Conservation (phyloP, 1,140 invertebrate species). For the Caerostris darwini region DNA sequence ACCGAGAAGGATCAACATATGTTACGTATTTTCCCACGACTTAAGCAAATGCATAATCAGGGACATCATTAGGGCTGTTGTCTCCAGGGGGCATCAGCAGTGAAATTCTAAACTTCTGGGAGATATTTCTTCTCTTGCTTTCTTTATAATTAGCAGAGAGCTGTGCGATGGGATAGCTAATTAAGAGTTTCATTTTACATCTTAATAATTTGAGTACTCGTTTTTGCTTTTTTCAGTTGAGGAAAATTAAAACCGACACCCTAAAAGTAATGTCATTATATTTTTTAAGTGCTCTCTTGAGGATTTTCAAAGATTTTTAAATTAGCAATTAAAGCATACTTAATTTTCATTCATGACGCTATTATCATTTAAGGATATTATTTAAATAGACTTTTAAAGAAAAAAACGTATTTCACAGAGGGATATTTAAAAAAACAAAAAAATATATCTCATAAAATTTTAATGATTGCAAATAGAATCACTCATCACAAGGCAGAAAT, state of each 20-base stretch:
- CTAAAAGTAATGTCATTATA: neutral
- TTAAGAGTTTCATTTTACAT: slow-evolving; percentile 23
- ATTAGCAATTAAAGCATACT: neutral
- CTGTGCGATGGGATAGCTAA: slow-evolving; percentile 5
- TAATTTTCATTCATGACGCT: neutral
- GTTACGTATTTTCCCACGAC: too few species aligned
- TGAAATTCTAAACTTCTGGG: slow-evolving; percentile 14
- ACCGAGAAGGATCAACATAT: neutral
- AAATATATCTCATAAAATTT: too few species aligned
- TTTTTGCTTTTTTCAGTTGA: neutral
- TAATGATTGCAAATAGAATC: too few species aligned
- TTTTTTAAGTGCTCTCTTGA: neutral
- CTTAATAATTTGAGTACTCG: slow-evolving; percentile 11
- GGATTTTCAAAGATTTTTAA: neutral
- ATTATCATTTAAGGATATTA: too few species aligned
- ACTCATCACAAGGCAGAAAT: too few species aligned
- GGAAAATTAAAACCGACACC: neutral
- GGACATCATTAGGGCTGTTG: slow-evolving; percentile 22
- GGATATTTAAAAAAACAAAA: too few species aligned
- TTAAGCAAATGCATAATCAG: slow-evolving; percentile 6
- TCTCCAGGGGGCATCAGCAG: slow-evolving; percentile 2
- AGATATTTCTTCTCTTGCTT: neutral
- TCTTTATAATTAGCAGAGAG: slow-evolving; percentile 8
- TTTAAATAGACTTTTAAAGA: too few species aligned
- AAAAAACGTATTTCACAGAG: too few species aligned